These are phyloP conservation scores for Pollenia labialis DNA, from an alignment of 2,888 invertebrate species.

Conservation along the genomic window DNA sequence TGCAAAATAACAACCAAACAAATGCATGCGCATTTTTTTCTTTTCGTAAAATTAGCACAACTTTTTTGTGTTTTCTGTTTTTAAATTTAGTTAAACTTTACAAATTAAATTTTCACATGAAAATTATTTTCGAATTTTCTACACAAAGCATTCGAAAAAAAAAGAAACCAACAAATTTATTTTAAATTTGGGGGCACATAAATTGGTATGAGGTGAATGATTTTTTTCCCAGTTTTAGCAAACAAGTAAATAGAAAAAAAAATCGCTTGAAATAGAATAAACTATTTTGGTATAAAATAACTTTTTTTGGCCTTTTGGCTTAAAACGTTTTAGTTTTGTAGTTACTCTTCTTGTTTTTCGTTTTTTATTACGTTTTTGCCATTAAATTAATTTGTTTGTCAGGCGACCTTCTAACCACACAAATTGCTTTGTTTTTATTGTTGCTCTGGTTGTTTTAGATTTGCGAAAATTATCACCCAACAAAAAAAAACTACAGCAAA, in stretches of 20 bases:
- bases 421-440: constrained; percentile 69
- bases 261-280: constrained; percentile 29
- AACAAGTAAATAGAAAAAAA: constrained; percentile 1
- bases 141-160: constrained; percentile 1
- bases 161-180: constrained; percentile 34
- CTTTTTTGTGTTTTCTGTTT: neutral
- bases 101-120: constrained; percentile 63
- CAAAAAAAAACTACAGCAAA: neutral
- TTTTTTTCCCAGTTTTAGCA: neutral
- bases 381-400: constrained; percentile 73
- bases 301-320: constrained; percentile 67
- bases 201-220: constrained; percentile 13
- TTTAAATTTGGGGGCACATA: constrained; percentile 21
- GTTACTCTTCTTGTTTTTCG: neutral
- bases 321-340: constrained; percentile 51
- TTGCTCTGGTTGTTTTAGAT: constrained; percentile 21
- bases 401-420: constrained; percentile 72
- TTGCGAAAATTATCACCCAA: constrained; percentile 52
- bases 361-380: constrained; percentile 42
- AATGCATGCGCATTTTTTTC: constrained; percentile 35
- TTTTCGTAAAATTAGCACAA: constrained; percentile 5
- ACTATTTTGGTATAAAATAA: constrained; percentile 42
- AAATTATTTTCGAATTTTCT: constrained; percentile 57
- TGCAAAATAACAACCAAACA: constrained; percentile 24
- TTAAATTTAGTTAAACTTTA: constrained; percentile 64